These are phyloP conservation scores for Diplazon laetatorius DNA, from an alignment of 2,888 invertebrate species.

Conservation along the genomic window DNA sequence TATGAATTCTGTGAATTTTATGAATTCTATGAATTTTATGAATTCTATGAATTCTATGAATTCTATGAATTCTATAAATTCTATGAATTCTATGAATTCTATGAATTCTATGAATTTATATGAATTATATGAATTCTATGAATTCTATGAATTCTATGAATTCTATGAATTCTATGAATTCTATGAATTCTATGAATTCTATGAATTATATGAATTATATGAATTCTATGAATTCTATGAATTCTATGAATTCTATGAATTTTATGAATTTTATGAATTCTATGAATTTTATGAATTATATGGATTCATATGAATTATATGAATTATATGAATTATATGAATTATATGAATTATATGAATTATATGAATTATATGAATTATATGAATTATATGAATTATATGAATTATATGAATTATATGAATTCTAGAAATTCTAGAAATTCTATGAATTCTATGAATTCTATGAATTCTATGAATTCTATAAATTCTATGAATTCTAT, in stretches of 20 bases:
- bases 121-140: background rate
- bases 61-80: background rate
- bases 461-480: constrained; percentile 19
- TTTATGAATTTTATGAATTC: constrained; percentile 77
- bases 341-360: background rate
- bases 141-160: constrained; percentile 17
- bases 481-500: too few species aligned
- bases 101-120: background rate
- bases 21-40: background rate
- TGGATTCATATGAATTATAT: background rate
- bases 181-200: too few species aligned
- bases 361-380: background rate
- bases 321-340: background rate
- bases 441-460: background rate
- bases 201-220: too few species aligned
- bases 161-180: background rate
- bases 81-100: background rate
- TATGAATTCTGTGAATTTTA: background rate
- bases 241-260: too few species aligned
- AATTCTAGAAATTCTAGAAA: background rate
- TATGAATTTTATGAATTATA: too few species aligned
- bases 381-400: background rate
- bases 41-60: background rate
- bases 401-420: background rate
- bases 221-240: too few species aligned